A percentile compares a stretch with the other conserved stretches of the same genome.
Evolutionary conservation across 2,113 vertebrate species (phyloP).

Genomic region (Clarias macrocephalus): DNA sequence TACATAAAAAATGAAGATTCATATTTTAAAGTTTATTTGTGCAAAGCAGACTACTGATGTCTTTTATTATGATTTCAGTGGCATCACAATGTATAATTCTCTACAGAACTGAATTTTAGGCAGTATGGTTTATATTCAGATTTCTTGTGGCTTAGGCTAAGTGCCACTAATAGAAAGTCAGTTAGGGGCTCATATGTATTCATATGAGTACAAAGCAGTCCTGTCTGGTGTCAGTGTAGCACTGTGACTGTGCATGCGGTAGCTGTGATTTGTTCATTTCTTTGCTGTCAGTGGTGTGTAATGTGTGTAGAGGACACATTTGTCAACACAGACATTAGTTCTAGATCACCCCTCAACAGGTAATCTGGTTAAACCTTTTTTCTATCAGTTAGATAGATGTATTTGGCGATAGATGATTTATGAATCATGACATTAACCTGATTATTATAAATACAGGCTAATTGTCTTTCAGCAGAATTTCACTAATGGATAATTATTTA

Average conservation of each 20-base stretch:
- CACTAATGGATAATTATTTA: background rate
- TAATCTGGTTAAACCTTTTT: background rate
- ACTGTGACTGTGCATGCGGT: slow-evolving; percentile 41
- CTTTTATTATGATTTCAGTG: background rate
- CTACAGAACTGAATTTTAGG: slow-evolving; percentile 3
- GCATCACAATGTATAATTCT: background rate
- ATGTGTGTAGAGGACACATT: background rate
- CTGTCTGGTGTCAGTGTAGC: background rate
- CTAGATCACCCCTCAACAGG: slow-evolving; percentile 11
- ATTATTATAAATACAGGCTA: slow-evolving; percentile 3
- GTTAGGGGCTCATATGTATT: slow-evolving; percentile 20
- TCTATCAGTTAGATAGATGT: background rate
- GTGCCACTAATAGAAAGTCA: slow-evolving; percentile 12
- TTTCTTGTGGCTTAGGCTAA: slow-evolving; percentile 39
- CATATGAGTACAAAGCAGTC: slow-evolving; percentile 11
- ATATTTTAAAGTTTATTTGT: background rate
- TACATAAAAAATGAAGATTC: background rate
- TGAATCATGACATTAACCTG: background rate
- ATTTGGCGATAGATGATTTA: background rate
- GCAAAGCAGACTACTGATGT: background rate
- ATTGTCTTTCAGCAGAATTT: background rate
- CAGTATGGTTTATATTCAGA: slow-evolving; percentile 10
- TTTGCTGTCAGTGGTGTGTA: background rate
- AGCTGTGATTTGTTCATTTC: slow-evolving; percentile 16
- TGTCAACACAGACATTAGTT: background rate